Base-by-base conservation (phyloP, 2,797 vertebrate species). In the Telmatherina bonti region DNA sequence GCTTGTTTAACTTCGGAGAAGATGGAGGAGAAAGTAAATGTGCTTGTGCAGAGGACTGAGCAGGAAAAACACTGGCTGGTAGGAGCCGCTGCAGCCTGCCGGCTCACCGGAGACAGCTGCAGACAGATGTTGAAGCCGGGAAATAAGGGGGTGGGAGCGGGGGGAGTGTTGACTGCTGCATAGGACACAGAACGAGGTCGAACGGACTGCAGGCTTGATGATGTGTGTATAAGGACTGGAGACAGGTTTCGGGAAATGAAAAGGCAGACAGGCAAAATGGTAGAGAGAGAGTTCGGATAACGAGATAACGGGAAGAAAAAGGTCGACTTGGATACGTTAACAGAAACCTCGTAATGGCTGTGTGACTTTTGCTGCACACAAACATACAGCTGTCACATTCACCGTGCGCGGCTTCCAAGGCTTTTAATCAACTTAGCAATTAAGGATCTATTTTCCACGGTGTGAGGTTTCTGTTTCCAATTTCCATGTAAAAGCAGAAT, bases 71-170 rank as follows among this genome's bases (percentile, higher is more conserved):
- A 51, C 67, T 57, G 22, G 38, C 72, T 52, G 72, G 53, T 72
- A 81, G 67, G 69, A 68, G 70, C 76, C 41, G 49, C 27, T 9
- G 12, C 73, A 67, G 65, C 47, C 52, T 30, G 72, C 58, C 80
- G 70, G 68, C 58, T 76, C 13, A 9, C 63, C 72, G 67, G 70
- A 82, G 70, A 73, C 56, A 52, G 60, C 71, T 56, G 60, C 49
- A 78, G 72, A 79, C 83, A 84, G 85, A 84, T 70, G 79, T 71
- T 64, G 57, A 70, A 85, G 76, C 67, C 7, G 73, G 85, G 58
- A 76, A 67, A 78, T 49, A 47, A 77, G 55, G 56, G 69, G 36
- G 64, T 63, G 61, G 45, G 36, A 69, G 62, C n/a, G n/a, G n/a
- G n/a, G n/a, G n/a, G n/a, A n/a, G n/a, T n/a, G 69, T 36, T 70